Base-by-base conservation (phyloP, 2,888 invertebrate genomes). In the Cryptops parisi region DNA sequence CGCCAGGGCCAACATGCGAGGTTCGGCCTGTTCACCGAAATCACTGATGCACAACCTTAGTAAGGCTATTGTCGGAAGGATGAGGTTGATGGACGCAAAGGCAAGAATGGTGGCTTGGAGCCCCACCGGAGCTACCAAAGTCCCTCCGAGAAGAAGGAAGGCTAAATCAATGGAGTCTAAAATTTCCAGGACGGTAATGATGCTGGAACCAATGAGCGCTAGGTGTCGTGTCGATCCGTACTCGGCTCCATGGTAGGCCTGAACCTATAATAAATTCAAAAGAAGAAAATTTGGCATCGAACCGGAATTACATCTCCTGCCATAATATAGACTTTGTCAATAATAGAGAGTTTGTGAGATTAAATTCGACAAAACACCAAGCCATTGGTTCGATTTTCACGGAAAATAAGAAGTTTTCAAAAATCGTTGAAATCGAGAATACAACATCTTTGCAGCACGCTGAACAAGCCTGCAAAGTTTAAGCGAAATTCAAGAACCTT, bases 61-160 rank as follows among this genome's bases (percentile, higher is more conserved):
- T 25, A 78, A 65, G 3, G 75, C 72, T 33, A 76, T 62, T 1
- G 73, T 70, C 12, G 78, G 77, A 48, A 77, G 65, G 54, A 77
- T 61, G 55, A 77, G 70, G 62, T 76, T 76, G 43, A 75, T 61
- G 47, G 72, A 71, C 17, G 72, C 68, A 39, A 76, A 65, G n/a
- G 63, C 64, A 19, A 77, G 63, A 52, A 76, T 69, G n/a, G 67
- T 59, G 57, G 70, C 66, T 55, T 72, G 69, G 40, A 75, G 58
- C 9, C 38, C 24, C 45, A 52, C 61, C 43, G 60, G 61, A 47
- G 59, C 54, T 1, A 61, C 49, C 5, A 63, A 51, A 12, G 43
- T 19, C 2, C 21, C 17, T 4, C 51, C 41, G 3, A 51, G 2
- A 2, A 51, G 27, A 3, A 51, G 17, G 2, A 22, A 25, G 9